Percentiles rank a stretch among this genome's conserved stretches.
phyloP scores from a whole-genome alignment of 2,888 invertebrate genomes.

The Cheilosia soror region DNA sequence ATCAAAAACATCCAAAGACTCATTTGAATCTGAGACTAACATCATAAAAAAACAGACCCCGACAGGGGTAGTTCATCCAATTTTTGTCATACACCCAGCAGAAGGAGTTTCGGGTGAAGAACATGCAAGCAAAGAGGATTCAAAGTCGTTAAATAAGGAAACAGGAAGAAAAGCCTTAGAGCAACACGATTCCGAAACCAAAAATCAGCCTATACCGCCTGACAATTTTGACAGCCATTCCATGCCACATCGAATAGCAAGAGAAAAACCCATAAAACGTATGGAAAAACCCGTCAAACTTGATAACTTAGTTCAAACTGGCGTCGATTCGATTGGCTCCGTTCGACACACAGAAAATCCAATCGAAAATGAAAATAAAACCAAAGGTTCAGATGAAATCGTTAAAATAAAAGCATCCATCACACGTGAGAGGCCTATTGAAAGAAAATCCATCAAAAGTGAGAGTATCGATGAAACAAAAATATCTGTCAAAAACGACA shows the following conservation, averaged over 20 bases:
- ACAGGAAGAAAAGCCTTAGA: neutral
- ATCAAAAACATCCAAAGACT: neutral
- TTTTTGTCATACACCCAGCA: constrained; percentile 8
- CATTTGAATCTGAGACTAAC: neutral
- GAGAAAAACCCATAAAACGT: constrained; percentile 24
- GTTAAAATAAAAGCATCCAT: neutral
- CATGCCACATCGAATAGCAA: neutral
- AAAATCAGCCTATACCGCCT: neutral
- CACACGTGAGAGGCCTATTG: neutral
- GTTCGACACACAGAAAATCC: neutral
- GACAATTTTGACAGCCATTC: neutral
- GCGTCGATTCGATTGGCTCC: neutral
- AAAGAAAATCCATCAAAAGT: constrained; percentile 15
- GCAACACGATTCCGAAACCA: neutral
- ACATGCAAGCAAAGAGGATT: neutral
- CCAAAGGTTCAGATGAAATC: constrained; percentile 6
- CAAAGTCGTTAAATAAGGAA: neutral
- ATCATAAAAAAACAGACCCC: neutral
- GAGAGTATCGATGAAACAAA: neutral
- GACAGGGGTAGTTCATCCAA: constrained; percentile 30
- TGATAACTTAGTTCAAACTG: neutral
- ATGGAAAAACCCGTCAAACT: neutral
- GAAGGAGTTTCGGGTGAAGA: neutral
- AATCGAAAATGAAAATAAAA: neutral
- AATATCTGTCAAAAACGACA: neutral